Evolutionary conservation across 2,113 vertebrate genomes (phyloP).

Genomic region (Probosciger aterrimus): DNA sequence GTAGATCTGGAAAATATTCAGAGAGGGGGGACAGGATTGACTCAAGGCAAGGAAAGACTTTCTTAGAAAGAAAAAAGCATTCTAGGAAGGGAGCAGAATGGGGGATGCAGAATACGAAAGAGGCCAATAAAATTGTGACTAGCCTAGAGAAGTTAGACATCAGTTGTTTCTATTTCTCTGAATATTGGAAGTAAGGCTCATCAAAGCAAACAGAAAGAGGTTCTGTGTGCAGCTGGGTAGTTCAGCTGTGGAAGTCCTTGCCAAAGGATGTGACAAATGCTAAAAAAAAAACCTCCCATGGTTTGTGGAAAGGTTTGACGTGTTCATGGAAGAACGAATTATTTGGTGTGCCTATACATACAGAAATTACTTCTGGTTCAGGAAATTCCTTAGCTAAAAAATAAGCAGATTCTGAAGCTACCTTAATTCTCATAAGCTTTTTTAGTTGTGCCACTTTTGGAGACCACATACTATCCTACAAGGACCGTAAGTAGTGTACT

Average conservation of each 20-base stretch:
- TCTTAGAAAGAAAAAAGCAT: not conserved
- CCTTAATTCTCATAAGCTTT: not conserved
- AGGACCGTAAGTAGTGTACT: fast-evolving
- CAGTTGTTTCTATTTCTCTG: not conserved
- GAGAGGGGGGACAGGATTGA: not conserved
- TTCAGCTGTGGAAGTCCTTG: not conserved
- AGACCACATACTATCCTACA: not conserved
- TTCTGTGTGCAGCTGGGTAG: not conserved
- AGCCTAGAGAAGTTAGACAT: not conserved
- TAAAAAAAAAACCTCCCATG: not conserved
- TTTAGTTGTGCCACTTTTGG: not conserved
- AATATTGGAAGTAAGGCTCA: not conserved
- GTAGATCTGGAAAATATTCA: not conserved
- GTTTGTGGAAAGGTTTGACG: not conserved
- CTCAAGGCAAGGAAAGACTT: not conserved
- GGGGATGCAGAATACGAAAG: not conserved
- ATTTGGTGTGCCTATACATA: not conserved
- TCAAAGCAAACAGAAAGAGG: not conserved
- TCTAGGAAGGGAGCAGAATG: not conserved
- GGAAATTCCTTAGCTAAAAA: not conserved
- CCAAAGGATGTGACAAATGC: not conserved
- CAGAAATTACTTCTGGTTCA: not conserved
- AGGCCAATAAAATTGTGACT: not conserved
- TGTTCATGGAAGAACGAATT: not conserved
- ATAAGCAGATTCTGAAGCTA: not conserved